Evolutionary conservation across 2,888 invertebrate genomes (phyloP).

Genomic region (Ommatoiulus sabulosus): DNA sequence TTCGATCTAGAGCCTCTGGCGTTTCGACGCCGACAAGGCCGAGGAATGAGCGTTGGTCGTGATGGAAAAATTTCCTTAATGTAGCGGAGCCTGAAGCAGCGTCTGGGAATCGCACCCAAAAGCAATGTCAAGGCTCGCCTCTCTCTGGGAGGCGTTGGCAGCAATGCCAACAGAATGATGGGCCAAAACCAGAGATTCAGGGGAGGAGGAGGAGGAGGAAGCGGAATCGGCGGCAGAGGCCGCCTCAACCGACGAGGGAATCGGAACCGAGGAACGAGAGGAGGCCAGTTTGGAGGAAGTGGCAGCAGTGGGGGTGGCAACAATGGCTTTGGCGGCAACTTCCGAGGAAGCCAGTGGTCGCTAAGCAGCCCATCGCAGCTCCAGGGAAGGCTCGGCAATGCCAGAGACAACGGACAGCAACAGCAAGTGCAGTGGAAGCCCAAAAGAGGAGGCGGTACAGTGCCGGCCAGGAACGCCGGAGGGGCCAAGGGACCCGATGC

Average conservation of each 20-base stretch:
- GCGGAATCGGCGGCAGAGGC: slow-evolving; percentile 47
- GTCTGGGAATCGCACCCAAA: slow-evolving; percentile 59
- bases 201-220: slow-evolving; percentile 45
- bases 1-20: too few relatives aligned
- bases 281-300: neutral
- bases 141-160: slow-evolving; percentile 49
- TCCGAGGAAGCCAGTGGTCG: slow-evolving; percentile 52
- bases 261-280: neutral
- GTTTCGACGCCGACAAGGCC: neutral
- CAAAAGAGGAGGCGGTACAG: neutral
- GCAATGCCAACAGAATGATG: neutral
- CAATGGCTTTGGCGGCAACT: neutral
- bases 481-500: too few relatives aligned
- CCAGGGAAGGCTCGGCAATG: slow-evolving; percentile 18
- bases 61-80: slow-evolving; percentile 26
- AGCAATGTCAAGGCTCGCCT: slow-evolving; percentile 50
- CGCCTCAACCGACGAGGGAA: neutral
- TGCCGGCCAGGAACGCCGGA: too few relatives aligned
- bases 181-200: neutral
- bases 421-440: slow-evolving; percentile 37
- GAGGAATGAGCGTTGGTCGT: neutral
- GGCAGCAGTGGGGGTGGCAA: neutral
- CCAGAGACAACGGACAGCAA: neutral
- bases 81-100: slow-evolving; percentile 62
- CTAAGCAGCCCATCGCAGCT: neutral